Percentiles rank a stretch among this genome's conserved stretches.
Evolutionary conservation across 2,797 vertebrate species (phyloP).

Genomic region (Delichon dasypus): DNA sequence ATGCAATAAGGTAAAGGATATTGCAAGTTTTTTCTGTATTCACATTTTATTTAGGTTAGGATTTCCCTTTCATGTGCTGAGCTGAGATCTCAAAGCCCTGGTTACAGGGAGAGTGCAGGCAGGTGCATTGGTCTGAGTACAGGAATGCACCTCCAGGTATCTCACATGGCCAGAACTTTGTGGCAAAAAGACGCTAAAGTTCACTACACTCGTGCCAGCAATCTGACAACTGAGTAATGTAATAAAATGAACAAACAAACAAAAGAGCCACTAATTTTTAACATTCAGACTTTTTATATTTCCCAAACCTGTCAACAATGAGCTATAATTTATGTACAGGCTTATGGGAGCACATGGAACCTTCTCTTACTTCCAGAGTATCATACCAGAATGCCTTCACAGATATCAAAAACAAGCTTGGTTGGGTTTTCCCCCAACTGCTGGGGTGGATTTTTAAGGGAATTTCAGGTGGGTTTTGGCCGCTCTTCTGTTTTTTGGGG

Average conservation of each 20-base stretch:
- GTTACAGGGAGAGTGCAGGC: neutral
- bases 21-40: neutral
- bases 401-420: neutral
- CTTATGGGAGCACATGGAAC: neutral
- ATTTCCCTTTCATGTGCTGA: neutral
- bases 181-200: neutral
- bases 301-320: neutral
- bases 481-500: neutral
- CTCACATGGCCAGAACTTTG: neutral
- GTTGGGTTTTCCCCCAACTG: neutral
- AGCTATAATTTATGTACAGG: neutral
- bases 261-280: neutral
- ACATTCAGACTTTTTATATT: neutral
- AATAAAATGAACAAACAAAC: neutral
- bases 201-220: rapidly evolving
- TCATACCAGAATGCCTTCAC: neutral
- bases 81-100: neutral
- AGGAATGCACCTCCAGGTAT: neutral
- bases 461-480: rapidly evolving
- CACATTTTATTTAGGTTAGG: neutral
- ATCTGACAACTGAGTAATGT: neutral
- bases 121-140: neutral
- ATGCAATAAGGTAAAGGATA: neutral
- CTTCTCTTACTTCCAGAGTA: neutral
- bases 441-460: rapidly evolving